These are phyloP conservation scores for Poliocrania exsul DNA, from an alignment of 2,797 vertebrate species.

Conservation along the genomic window DNA sequence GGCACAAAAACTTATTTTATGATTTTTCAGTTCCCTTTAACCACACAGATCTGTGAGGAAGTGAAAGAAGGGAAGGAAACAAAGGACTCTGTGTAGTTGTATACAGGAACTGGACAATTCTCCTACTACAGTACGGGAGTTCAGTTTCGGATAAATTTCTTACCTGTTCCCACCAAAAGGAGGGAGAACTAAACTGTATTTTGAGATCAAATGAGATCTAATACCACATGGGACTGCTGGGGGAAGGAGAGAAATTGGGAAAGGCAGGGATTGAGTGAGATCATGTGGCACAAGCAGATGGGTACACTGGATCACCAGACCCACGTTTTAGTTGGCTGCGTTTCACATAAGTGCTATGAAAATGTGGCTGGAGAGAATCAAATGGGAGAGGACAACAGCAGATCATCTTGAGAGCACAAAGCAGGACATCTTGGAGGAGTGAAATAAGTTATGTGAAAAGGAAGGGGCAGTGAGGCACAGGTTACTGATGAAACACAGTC, in stretches of 20 bases:
- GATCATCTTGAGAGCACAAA: not conserved
- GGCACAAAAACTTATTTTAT: not conserved
- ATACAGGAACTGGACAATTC: not conserved
- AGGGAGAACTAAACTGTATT: not conserved
- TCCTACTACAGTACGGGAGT: not conserved
- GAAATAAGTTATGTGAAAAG: not conserved
- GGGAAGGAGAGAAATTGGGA: not conserved
- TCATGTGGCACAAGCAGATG: not conserved
- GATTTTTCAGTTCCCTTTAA: slow-evolving; percentile 26
- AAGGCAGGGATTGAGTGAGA: not conserved
- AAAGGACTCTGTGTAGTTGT: not conserved
- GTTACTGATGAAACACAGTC: not conserved
- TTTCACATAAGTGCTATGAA: rapidly evolving
- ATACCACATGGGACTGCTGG: not conserved
- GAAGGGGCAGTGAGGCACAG: not conserved
- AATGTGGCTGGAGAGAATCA: not conserved
- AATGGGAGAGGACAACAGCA: not conserved
- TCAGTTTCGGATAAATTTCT: not conserved
- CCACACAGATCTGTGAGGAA: not conserved
- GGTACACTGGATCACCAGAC: not conserved
- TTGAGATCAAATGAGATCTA: not conserved
- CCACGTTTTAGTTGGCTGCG: not conserved
- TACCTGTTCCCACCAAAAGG: not conserved
- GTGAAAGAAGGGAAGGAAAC: not conserved
- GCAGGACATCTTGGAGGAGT: not conserved